Percentiles rank a stretch among this genome's conserved stretches.
Conservation (phyloP, 2,888 invertebrate genomes). For the Ormyrus rosae region DNA sequence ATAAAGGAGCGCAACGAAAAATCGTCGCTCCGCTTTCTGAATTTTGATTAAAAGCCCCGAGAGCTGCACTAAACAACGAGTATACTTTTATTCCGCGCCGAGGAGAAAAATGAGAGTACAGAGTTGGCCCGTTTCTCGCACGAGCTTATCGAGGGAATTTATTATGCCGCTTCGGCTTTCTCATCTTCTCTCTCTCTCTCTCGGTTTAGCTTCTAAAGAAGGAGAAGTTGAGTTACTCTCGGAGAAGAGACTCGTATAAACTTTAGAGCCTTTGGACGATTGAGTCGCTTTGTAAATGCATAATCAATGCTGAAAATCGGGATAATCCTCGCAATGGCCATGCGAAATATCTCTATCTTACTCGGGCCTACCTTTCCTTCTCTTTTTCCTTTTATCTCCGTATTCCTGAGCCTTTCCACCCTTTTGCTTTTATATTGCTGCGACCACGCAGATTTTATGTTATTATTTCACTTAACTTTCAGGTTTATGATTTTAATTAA, state of each 20-base stretch:
- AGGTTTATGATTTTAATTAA: no score
- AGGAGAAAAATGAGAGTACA: conserved; percentile 25
- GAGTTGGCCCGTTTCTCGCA: neutral
- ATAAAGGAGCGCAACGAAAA: neutral
- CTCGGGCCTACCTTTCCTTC: no score
- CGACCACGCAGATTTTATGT: neutral
- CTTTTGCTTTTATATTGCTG: neutral
- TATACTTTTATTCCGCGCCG: neutral
- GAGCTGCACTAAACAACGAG: conserved; percentile 12
- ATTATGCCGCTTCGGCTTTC: conserved; percentile 41
- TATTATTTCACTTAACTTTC: no score
- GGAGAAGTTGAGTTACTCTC: conserved; percentile 8
- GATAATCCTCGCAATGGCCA: conserved; percentile 22
- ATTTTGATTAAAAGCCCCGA: conserved; percentile 42
- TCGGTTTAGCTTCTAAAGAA: conserved; percentile 2
- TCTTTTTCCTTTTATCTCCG: no score
- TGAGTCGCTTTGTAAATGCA: conserved; percentile 13
- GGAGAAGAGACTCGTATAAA: neutral
- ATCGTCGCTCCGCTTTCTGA: conserved; percentile 24
- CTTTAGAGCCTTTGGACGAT: conserved; percentile 11
- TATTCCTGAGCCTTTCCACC: neutral
- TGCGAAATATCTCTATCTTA: conserved; percentile 13
- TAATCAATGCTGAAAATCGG: conserved; percentile 32
- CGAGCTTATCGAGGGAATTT: conserved; percentile 51
- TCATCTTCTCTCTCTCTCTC: neutral